These are phyloP conservation scores for Hypotaenidia philippensis DNA, from an alignment of 2,797 vertebrate species.

Conservation along the genomic window DNA sequence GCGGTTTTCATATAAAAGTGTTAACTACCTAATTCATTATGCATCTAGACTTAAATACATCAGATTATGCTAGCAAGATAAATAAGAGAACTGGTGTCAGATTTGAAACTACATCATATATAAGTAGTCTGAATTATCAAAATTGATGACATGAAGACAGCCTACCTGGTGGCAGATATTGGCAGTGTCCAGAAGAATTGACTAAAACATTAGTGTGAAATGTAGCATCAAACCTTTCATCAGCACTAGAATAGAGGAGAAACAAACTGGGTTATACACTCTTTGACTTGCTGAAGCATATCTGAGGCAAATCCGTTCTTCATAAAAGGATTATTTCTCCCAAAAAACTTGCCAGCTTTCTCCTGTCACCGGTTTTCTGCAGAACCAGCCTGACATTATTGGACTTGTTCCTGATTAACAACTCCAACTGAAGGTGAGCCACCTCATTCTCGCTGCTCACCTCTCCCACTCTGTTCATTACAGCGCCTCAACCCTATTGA, in stretches of 20 bases:
- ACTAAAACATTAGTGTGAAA: slow-evolving; percentile 94
- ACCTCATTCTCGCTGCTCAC: background rate
- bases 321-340: background rate
- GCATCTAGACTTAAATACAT: background rate
- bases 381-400: background rate
- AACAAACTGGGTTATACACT: background rate
- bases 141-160: background rate
- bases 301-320: background rate
- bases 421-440: background rate
- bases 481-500: background rate
- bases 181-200: slow-evolving; percentile 87
- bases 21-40: background rate
- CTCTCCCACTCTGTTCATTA: background rate
- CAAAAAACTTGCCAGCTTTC: background rate
- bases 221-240: slow-evolving; percentile 92
- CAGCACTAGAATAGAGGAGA: slow-evolving; percentile 83
- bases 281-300: background rate
- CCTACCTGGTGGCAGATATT: slow-evolving; percentile 93
- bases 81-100: background rate
- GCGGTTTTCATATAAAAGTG: background rate
- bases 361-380: background rate
- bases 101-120: background rate
- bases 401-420: background rate
- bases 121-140: background rate
- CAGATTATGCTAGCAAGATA: background rate